Conservation (phyloP, 2,888 invertebrate genomes). For the Aproaerema taeniolella region DNA sequence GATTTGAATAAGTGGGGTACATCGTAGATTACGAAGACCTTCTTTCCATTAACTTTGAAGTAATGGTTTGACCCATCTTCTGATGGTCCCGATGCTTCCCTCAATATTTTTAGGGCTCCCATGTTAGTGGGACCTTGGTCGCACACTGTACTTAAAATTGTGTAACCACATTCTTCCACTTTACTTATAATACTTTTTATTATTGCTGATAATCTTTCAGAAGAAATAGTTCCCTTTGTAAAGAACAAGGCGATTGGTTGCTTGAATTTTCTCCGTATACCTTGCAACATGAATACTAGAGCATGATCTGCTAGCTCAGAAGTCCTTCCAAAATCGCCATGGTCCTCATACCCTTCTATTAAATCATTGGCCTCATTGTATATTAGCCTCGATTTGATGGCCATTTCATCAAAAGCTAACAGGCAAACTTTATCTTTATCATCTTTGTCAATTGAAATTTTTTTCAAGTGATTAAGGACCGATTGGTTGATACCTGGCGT, state of each 20-base stretch:
- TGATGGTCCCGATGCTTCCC: not conserved
- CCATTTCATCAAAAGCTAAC: conserved; percentile 22
- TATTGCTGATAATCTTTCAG: conserved; percentile 12
- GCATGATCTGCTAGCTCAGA: conserved; percentile 19
- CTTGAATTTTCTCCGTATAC: conserved; percentile 19
- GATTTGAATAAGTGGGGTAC: conserved; percentile 16
- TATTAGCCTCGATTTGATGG: conserved; percentile 15
- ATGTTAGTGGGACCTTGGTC: too few relatives aligned
- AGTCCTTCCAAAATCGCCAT: conserved; percentile 9
- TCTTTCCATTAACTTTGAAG: not conserved
- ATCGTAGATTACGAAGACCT: conserved; percentile 11
- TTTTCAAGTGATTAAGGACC: conserved; percentile 7
- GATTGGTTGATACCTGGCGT: conserved; percentile 3
- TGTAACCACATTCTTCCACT: conserved; percentile 12
- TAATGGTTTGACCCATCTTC: not conserved
- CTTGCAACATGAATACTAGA: conserved; percentile 23
- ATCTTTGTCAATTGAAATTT: not conserved
- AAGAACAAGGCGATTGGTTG: conserved; percentile 24
- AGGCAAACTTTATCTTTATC: conserved; percentile 14
- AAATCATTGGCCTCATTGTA: conserved; percentile 14
- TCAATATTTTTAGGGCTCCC: conserved; percentile 8
- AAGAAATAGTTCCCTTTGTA: conserved; percentile 19
- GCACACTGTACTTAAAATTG: conserved; percentile 18
- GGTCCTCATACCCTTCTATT: conserved; percentile 20
- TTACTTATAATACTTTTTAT: conserved; percentile 13